Evolutionary conservation across 2,113 vertebrate genomes (phyloP), one percentile per base, ranked within the genome.

Genomic region (Holacanthus passer): DNA sequence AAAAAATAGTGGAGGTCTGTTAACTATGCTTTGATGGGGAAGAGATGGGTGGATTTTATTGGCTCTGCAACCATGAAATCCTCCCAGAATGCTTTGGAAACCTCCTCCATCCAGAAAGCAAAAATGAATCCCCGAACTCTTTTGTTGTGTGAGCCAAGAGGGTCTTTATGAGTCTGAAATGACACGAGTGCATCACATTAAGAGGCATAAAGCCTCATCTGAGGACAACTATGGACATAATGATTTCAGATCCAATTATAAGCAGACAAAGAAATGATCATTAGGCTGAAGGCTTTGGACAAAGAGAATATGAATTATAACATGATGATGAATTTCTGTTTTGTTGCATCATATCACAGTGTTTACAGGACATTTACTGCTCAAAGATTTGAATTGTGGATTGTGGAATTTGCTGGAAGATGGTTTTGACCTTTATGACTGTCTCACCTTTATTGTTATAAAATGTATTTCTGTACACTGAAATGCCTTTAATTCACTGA

Each of bases 121-220:
- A 75, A 39, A 65, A 31, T 2, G 63, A 52, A 1, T 35, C 56
- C 55, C 13, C 14, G 24, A 48, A 60, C 13, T 35, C 31, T 13
- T 41, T 64, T 39, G 3, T 52, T 53, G 62, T 10, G 0, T 16
- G 59, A 55, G 48, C 39, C 37, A 13, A 32, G 39, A 8, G 52
- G 16, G 39, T 77, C 20, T 77, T 67, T 20, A 48, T 48, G 29
- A 20, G 39, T 39, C 47, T 45, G 47, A 55, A 22, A 63, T 71
- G 20, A 65, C 27, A 7, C 29, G 50, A 27, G 8, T 11, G 1
- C 35, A 47, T 27, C 59, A 47, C 60, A 29, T 63, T 63, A 45
- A 55, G 17, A 70, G 27, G 24, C 48, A 55, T 19, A 17, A 17
- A 64, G 35, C n/a, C 47, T 53, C 32, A 31, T 53, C 60, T 17